Evolutionary conservation across 2,888 invertebrate genomes (phyloP), one percentile per base, ranked within the genome.

Genomic region (Mylabris sibirica): DNA sequence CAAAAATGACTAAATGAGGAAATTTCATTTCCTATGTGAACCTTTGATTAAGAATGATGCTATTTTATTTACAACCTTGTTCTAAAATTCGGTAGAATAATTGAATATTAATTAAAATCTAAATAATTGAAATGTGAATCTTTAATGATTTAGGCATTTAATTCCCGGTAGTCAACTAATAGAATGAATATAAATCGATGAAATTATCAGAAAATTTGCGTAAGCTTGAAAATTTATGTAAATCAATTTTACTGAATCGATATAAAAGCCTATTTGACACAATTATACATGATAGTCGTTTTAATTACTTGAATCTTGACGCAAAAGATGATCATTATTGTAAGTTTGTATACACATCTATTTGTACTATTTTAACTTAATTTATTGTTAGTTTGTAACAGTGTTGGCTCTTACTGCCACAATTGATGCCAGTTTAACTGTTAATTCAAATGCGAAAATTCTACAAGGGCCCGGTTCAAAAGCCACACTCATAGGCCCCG

Each of bases 191-290:
- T 8, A n/a, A 59, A 34, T 53, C 26, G 20, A 67, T 38, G 68
- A 68, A 68, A 68, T 64, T 38, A 49, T 12, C 30, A 68, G 62
- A 65, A 26, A n/a, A 24, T 22, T 68, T 68, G 68, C 68, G 60
- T 65, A 65, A 61, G 41, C 41, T 59, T 57, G 30, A 8, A 59
- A 67, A 64, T 67, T 59, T 38, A 62, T 63, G 63, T 49, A 60
- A 64, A 68, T 53, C 12, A 49, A 53, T 64, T 66, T 63, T n/a
- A 60, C 17, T 20, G 35, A 44, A 44, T 8, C 11, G 9, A 11
- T 69, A 69, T 69, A 69, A 69, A 69, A 66, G 34, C 65, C 53
- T 53, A 57, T 59, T 41, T 9, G 14, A 26, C 26, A 17, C 60
- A 22, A 38, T 12, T 11, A 26, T 8, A 34, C n/a, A 34, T 17